Evolutionary conservation across 2,888 invertebrate genomes (phyloP), one percentile per base, ranked within the genome.

Genomic region (Heteropelma amictum): DNA sequence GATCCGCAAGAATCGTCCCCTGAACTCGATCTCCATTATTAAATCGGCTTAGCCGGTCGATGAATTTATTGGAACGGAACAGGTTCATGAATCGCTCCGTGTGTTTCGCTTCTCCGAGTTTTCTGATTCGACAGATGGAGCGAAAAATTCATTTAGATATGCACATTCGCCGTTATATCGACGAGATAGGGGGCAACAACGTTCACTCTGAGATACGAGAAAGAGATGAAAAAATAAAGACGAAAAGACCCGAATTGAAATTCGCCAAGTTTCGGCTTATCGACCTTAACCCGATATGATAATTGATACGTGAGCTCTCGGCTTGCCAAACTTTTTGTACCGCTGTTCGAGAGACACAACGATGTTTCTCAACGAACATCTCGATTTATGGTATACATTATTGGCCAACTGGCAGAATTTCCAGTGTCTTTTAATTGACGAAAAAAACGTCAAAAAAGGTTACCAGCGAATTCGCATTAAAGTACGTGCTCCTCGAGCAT

Each of bases 31-130:
- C 63, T 63, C 56, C 70, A 58, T 71, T 68, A 68, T 74, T 60
- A 74, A 71, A 72, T 61, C 70, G 73, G 51, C 42, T 63, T 54
- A 70, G 38, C 58, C 49, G 68, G 42, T 75, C 70, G 67, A 61
- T 33, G 47, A 58, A 69, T 47, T 76, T 79, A 79, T 73, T 72
- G 77, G 81, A 73, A 77, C 76, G 76, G 76, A 72, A 76, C 77
- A 64, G 33, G 51, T 19, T 38, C 69, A 64, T 10, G 21, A 10
- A n/a, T n/a, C n/a, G n/a, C n/a, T n/a, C n/a, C n/a, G n/a, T n/a
- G n/a, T n/a, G n/a, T n/a, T n/a, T n/a, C n/a, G n/a, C n/a, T n/a
- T n/a, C n/a, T n/a, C n/a, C n/a, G n/a, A n/a, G n/a, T n/a, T n/a
- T n/a, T n/a, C n/a, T n/a, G n/a, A n/a, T 69, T 69, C 72, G 60